phyloP scores from a whole-genome alignment of 2,888 invertebrate genomes.

The Sphaerolaimus hirsutus region DNA sequence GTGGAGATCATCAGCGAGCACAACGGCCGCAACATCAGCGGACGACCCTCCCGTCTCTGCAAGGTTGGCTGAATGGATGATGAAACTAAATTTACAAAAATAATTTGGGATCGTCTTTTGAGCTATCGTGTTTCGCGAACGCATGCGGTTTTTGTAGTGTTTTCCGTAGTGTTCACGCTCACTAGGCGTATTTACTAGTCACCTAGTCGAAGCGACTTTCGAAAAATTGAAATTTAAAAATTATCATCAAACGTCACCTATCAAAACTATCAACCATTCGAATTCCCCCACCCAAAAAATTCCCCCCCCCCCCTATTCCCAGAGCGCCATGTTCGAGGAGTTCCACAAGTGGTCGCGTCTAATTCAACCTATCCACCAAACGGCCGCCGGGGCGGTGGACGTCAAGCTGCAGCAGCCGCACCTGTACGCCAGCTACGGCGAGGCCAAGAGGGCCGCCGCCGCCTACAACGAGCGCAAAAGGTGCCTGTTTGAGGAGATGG shows the following conservation, averaged over 20 bases:
- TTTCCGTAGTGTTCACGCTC: no score
- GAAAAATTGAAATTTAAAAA: no score
- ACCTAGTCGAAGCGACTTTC: no score
- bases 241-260: no score
- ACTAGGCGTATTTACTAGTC: no score
- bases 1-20: background rate
- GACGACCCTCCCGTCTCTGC: slow-evolving; percentile 2
- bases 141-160: no score
- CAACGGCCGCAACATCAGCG: slow-evolving; percentile 2
- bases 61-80: no score
- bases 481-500: background rate
- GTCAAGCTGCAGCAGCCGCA: no score
- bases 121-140: no score
- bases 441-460: background rate
- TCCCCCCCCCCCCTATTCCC: slow-evolving; percentile 1
- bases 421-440: background rate
- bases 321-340: slow-evolving; percentile 1
- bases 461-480: background rate
- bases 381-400: no score
- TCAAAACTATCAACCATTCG: background rate
- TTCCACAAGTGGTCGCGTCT: background rate
- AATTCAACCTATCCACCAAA: background rate
- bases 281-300: background rate
- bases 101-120: no score
- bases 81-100: no score